Evolutionary conservation across 2,113 vertebrate species (phyloP), one percentile per base, ranked within the genome.

Genomic region (Psettodes erumei): DNA sequence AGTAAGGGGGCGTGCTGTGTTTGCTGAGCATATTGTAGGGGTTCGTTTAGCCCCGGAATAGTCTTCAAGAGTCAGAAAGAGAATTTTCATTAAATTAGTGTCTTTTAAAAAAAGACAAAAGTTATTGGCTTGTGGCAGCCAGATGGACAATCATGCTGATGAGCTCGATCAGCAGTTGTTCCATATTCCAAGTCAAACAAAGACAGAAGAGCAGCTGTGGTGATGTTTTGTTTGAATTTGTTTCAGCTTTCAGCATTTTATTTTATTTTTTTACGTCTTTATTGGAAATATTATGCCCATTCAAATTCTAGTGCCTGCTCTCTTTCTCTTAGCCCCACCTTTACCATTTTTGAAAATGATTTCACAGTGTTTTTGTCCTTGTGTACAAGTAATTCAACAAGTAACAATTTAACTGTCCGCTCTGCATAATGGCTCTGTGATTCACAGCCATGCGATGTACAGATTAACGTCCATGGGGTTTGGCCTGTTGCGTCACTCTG

Each of bases 1-100:
- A 99, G 98, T 99, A 86, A 95, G 91, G 18, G 58, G 16, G 72
- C 5, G 7, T 40, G 43, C 3, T 53, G 9, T 15, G n/a, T 25
- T 54, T 27, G 40, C 71, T 51, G 19, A 5, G 7, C 18, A 25
- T 33, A 8, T 35, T 6, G 47, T 37, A 16, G 37, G 5, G 40
- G 37, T 53, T 79, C n/a, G 43, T 55, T 55, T 50, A 28, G 33
- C 30, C 19, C 4, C 42, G 18, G 2, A 50, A 45, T 13, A 11
- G 32, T 63, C 5, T 38, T 3, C 15, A 42, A 28, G 6, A 33
- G 2, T 55, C 58, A 23, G 37, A n/a, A 5, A 45, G 4, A 42
- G n/a, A 12, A 19, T 40, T 42, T 21, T 62, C 38, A 48, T 28
- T 25, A 23, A 50, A 23, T 25, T 50, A 12, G 12, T 50, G 12